Conservation (phyloP, 2,113 vertebrate genomes). For the Bostrychus sinensis region DNA sequence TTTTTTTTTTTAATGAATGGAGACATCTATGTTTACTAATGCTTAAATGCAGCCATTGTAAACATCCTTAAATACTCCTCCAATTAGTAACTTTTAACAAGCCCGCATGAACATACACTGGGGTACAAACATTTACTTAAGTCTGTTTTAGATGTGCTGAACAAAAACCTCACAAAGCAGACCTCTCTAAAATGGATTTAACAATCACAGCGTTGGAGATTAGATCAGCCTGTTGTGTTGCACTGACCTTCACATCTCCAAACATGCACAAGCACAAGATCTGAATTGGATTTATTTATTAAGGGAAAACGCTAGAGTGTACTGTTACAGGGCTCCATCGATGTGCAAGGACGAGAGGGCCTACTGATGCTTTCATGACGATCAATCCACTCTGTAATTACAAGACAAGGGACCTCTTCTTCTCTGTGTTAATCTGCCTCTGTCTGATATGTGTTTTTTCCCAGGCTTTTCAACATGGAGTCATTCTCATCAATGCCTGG, state of each 20-base stretch:
- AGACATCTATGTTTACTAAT: too few relatives aligned
- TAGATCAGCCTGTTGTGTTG: slow-evolving; percentile 33
- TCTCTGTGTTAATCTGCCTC: slow-evolving; percentile 43
- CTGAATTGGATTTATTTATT: slow-evolving; percentile 61
- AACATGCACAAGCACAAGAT: slow-evolving; percentile 22
- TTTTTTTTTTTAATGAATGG: too few relatives aligned
- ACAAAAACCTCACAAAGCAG: slow-evolving; percentile 4
- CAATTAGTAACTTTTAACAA: not conserved
- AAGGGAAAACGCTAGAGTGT: slow-evolving; percentile 45
- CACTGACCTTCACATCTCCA: slow-evolving; percentile 46
- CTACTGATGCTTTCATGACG: slow-evolving; percentile 37
- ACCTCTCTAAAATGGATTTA: not conserved
- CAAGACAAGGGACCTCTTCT: slow-evolving; percentile 41
- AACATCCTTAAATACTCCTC: too few relatives aligned
- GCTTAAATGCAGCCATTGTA: too few relatives aligned
- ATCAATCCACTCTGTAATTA: slow-evolving; percentile 61
- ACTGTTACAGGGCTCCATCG: slow-evolving; percentile 21
- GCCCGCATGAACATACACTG: not conserved
- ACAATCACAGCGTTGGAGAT: slow-evolving; percentile 15
- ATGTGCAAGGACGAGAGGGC: slow-evolving; percentile 29
- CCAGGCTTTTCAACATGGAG: slow-evolving; percentile 61
- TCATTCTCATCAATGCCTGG: slow-evolving; percentile 43
- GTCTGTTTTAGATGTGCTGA: not conserved
- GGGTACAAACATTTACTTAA: not conserved
- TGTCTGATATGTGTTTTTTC: slow-evolving; percentile 26